Evolutionary conservation across 2,888 invertebrate genomes (phyloP), one percentile per base, ranked within the genome.

Genomic region (Sinodicranocentrus sp.): DNA sequence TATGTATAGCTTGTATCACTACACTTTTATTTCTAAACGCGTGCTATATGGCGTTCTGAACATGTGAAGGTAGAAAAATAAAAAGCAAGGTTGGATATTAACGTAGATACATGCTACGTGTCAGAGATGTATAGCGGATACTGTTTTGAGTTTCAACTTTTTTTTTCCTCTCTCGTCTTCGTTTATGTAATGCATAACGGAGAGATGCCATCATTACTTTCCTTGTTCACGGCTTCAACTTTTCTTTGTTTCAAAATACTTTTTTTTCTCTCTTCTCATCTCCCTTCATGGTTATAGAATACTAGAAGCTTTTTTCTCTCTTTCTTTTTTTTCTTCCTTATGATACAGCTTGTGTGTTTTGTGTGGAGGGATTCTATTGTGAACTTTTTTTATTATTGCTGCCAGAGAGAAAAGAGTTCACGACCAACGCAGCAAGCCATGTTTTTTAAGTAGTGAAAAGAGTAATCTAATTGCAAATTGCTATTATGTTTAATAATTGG

Each of bases 401-500:
- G 17, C n/a, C 44, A 67, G 57, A 19, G 57, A 48, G 25, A 61
- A 63, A 63, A 28, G 43, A 75, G 63, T 75, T 75, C 52, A 63
- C 48, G 63, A 75, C 48, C 75, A 75, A 63, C 75, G 75, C 48
- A 75, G 75, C 75, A 75, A 65, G 48, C 75, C 75, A 75, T 75
- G 75, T 75, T 75, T 75, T 75, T 75, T 61, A 75, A 75, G 75
- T 75, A 63, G 75, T 48, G 65, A 75, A 65, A 75, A 48, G 63
- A 52, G 63, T 75, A 75, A 75, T 75, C 65, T 75, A 75, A 75
- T 75, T 75, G 75, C 75, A 75, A 75, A 75, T 75, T 75, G 75
- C 75, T 63, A 75, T 75, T 63, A 75, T 75, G 75, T 63, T 75
- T 63, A 61, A 75, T 75, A 75, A 75, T 75, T 75, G 75, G 25